phyloP scores from a whole-genome alignment of 2,888 invertebrate species.

The Tryphoninae sp. region DNA sequence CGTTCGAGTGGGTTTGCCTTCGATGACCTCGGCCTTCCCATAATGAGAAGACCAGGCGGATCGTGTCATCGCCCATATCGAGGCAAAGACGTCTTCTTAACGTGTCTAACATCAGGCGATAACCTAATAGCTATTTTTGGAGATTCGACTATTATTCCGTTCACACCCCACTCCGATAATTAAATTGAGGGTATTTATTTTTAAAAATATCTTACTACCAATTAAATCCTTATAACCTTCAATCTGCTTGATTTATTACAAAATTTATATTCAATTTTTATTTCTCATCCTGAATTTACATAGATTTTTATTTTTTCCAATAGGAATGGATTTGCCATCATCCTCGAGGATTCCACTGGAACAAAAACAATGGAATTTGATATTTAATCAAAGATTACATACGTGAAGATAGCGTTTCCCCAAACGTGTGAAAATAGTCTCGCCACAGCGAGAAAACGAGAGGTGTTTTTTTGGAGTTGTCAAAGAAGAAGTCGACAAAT shows the following conservation, averaged over 20 bases:
- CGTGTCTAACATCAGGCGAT: slow-evolving; percentile 6
- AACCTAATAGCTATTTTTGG: slow-evolving; percentile 33
- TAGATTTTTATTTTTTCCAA: too few species aligned
- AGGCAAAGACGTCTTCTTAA: slow-evolving; percentile 47
- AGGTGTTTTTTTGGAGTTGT: slow-evolving; percentile 43
- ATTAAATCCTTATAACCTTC: too few species aligned
- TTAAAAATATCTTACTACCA: too few species aligned
- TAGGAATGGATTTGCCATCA: too few species aligned
- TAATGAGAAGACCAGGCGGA: slow-evolving; percentile 66
- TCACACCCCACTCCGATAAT: background rate
- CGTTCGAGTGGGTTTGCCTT: slow-evolving; percentile 63
- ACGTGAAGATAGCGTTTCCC: slow-evolving; percentile 47
- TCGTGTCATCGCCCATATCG: slow-evolving; percentile 60
- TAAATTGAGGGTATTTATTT: background rate
- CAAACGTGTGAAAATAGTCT: slow-evolving; percentile 53
- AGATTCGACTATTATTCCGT: background rate
- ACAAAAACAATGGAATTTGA: background rate
- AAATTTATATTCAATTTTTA: too few species aligned
- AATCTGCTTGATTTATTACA: too few species aligned
- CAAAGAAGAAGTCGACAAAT: slow-evolving; percentile 51
- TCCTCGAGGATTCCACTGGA: too few species aligned
- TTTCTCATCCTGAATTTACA: too few species aligned
- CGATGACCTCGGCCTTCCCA: slow-evolving; percentile 68
- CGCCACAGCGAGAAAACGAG: slow-evolving; percentile 13
- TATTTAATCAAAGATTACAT: background rate